Evolutionary conservation across 2,797 vertebrate species (phyloP).

Genomic region (Otolemur crassicaudatus): DNA sequence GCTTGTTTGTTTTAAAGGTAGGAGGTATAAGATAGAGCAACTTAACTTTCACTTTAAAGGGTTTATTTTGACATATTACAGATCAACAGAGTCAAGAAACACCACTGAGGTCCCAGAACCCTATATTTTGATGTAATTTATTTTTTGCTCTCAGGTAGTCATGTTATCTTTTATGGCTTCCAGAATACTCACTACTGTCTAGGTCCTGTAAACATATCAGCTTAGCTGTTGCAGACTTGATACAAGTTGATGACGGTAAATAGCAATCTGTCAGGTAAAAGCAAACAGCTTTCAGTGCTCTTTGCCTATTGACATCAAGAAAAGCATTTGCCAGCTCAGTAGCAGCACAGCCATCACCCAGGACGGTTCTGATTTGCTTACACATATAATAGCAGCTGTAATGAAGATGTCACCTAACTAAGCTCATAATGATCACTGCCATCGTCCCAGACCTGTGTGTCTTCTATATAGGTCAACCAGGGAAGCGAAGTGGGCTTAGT

Average conservation of each 20-base stretch:
- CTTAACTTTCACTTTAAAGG: neutral
- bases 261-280: neutral
- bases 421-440: neutral
- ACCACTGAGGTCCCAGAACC: neutral
- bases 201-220: neutral
- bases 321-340: neutral
- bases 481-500: neutral
- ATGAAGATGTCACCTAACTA: neutral
- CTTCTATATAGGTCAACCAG: neutral
- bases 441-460: neutral
- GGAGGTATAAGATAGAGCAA: neutral
- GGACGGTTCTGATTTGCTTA: neutral
- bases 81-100: slow-evolving; percentile 3
- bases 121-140: neutral
- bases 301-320: neutral
- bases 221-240: neutral
- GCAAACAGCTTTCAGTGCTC: neutral
- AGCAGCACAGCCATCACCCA: neutral
- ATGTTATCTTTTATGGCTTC: slow-evolving; percentile 9
- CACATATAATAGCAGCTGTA: neutral
- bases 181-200: neutral
- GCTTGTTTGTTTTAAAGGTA: slow-evolving; percentile 21
- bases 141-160: slow-evolving; percentile 16
- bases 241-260: neutral
- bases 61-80: neutral